A percentile compares a stretch with the other conserved stretches of the same genome.
Evolutionary conservation across 2,888 invertebrate genomes (phyloP).

Genomic region (Agrotis puta): DNA sequence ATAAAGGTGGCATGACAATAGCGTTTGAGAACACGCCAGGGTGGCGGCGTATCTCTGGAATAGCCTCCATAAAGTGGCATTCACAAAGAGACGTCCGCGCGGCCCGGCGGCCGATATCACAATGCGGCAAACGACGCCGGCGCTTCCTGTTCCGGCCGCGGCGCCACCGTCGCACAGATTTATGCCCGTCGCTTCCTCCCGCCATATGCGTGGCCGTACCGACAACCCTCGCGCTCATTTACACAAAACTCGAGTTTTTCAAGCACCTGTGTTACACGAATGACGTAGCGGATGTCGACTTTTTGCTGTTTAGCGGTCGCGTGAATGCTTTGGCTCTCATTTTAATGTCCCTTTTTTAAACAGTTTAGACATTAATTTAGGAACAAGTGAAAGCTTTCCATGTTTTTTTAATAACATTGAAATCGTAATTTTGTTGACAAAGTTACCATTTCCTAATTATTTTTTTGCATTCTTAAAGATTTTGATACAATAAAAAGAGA

Average conservation of each 20-base stretch:
- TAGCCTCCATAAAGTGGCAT: constrained; percentile 86
- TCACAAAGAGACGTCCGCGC: constrained; percentile 88
- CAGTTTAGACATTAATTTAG: constrained; percentile 16
- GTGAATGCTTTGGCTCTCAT: constrained; percentile 49
- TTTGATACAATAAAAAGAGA: too few relatives aligned
- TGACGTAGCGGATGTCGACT: constrained; percentile 76
- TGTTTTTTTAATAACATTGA: not conserved
- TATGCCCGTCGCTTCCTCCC: constrained; percentile 89
- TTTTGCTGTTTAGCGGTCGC: constrained; percentile 75
- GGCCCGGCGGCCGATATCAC: constrained; percentile 89
- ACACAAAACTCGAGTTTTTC: constrained; percentile 90
- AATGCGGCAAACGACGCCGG: constrained; percentile 91
- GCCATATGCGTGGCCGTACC: constrained; percentile 83
- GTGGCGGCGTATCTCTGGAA: constrained; percentile 82
- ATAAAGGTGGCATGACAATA: constrained; percentile 87
- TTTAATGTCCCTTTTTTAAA: constrained; percentile 38
- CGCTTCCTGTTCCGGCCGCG: constrained; percentile 90
- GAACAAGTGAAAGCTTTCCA: not conserved
- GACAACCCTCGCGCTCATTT: constrained; percentile 87
- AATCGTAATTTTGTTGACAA: not conserved
- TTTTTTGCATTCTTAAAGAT: too few relatives aligned
- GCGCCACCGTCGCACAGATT: constrained; percentile 89
- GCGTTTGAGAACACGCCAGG: constrained; percentile 80
- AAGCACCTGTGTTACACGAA: constrained; percentile 85
- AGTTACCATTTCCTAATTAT: not conserved